A percentile compares a stretch with the other conserved stretches of the same genome.
phyloP scores from a whole-genome alignment of 2,888 invertebrate genomes.

The Aporophyla lueneburgensis region DNA sequence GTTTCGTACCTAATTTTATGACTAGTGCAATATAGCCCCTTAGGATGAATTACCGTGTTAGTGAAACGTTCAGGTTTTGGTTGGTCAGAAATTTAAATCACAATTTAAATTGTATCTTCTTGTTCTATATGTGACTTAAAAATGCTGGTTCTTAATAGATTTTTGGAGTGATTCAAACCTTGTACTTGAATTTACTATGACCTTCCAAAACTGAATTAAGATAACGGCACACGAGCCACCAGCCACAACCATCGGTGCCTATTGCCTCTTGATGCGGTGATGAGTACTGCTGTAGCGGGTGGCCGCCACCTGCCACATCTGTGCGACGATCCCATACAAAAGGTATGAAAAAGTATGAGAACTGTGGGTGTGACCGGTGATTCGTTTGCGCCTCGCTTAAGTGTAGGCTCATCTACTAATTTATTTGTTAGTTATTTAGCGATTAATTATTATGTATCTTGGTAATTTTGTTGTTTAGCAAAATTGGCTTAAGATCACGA shows the following conservation, averaged over 20 bases:
- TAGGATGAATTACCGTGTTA: slow-evolving; percentile 68
- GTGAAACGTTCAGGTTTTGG: slow-evolving; percentile 57
- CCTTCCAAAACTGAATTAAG: slow-evolving; percentile 51
- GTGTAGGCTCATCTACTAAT: slow-evolving; percentile 59
- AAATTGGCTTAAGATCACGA: slow-evolving; percentile 89
- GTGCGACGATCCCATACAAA: no score
- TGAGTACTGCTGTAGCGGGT: no score
- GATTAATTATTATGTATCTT: slow-evolving; percentile 79
- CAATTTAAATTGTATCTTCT: neutral
- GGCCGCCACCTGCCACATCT: no score
- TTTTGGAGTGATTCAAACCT: neutral
- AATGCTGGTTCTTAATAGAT: neutral
- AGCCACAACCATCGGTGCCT: no score
- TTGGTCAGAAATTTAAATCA: slow-evolving; percentile 19
- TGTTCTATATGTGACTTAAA: neutral
- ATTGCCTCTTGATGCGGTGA: no score
- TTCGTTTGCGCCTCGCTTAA: neutral
- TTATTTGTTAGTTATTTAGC: slow-evolving; percentile 63
- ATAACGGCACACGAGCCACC: no score
- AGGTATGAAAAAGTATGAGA: no score
- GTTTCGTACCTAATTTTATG: slow-evolving; percentile 82
- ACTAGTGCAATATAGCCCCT: slow-evolving; percentile 88
- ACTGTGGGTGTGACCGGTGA: no score
- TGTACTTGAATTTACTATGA: slow-evolving; percentile 2
- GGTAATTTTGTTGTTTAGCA: slow-evolving; percentile 88